Base-by-base conservation (phyloP, 2,797 vertebrate species). In the Macroramphosus scolopax region DNA sequence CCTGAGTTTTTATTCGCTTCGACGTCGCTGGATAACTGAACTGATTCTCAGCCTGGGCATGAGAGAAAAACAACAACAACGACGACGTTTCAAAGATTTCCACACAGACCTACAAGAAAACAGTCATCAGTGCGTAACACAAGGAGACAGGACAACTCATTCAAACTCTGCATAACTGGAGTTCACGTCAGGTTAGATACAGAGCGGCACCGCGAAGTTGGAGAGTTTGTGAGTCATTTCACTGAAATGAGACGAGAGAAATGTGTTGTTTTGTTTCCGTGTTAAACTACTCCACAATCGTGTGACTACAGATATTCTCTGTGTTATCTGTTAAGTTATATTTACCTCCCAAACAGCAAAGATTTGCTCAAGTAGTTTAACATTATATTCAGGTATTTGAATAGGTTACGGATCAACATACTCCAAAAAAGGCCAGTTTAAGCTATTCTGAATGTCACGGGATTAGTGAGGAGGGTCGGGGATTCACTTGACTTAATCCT, bases 121-220 rank as follows among this genome's bases (percentile, higher is more conserved):
- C 49, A 39, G 22, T 46, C 42, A 30, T 33, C 35, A 7, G 17
- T 8, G 25, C 33, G 15, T 55, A 38, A 76, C 49, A 44, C 20
- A 67, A 41, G 65, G 48, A 59, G 67, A 77, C 76, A 68, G 22
- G 42, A 64, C 48, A 36, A 34, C 50, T 74, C 49, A 61, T 65
- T 69, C 50, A 67, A 72, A 68, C 59, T 58, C 55, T 54, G 43
- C 17, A 25, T 62, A 44, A 44, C 55, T 50, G 63, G 47, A 40
- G 14, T 30, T 67, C 35, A 51, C 18, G 43, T 56, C 25, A 49
- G 12, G 33, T 7, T 17, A 37, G 44, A 75, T 32, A 42, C 16
- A 28, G 15, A 47, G 17, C 38, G 28, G 45, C 36, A 22, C 20
- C 22, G 33, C 39, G 45, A 32, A 18, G 10, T 37, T 15, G 17